A percentile compares a stretch with the other conserved stretches of the same genome.
Conservation (phyloP, 2,888 invertebrate species). For the Cheilosia urbana region DNA sequence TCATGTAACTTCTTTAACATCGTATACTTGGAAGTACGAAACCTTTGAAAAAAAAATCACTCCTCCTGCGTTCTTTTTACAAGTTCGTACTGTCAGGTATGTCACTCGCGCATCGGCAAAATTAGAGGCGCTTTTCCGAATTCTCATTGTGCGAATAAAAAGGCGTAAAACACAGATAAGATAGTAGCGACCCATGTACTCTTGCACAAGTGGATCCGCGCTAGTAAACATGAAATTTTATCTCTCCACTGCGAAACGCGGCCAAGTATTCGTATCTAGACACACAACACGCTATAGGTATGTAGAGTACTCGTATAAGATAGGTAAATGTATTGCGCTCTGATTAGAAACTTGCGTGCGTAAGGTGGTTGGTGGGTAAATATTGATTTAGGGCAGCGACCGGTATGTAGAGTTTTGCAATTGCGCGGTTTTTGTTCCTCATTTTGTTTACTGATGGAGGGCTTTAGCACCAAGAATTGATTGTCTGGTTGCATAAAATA, state of each 20-base stretch:
- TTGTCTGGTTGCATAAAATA: neutral
- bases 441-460: neutral
- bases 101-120: conserved; percentile 1
- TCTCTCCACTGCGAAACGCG: conserved; percentile 16
- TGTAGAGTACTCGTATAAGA: neutral
- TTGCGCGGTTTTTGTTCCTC: conserved; percentile 5
- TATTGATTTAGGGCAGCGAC: conserved; percentile 61
- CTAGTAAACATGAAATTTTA: conserved; percentile 45
- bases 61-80: neutral
- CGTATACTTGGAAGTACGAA: neutral
- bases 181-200: conserved; percentile 31
- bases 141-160: conserved; percentile 27
- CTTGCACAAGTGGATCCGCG: conserved; percentile 34
- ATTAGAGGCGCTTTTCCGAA: neutral
- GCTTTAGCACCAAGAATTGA: neutral
- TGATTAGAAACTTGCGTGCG: conserved; percentile 64
- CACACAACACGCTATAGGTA: neutral
- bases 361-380: conserved; percentile 60
- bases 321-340: conserved; percentile 14
- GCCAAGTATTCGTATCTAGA: neutral
- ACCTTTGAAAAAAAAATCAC: too few relatives aligned
- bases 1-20: too few relatives aligned
- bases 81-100: neutral
- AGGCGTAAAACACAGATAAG: conserved; percentile 68
- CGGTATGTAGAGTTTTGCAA: conserved; percentile 32